A percentile compares a stretch with the other conserved stretches of the same genome.
Conservation (phyloP, 2,888 invertebrate genomes). For the Bursaphelenchus okinawaensis region DNA sequence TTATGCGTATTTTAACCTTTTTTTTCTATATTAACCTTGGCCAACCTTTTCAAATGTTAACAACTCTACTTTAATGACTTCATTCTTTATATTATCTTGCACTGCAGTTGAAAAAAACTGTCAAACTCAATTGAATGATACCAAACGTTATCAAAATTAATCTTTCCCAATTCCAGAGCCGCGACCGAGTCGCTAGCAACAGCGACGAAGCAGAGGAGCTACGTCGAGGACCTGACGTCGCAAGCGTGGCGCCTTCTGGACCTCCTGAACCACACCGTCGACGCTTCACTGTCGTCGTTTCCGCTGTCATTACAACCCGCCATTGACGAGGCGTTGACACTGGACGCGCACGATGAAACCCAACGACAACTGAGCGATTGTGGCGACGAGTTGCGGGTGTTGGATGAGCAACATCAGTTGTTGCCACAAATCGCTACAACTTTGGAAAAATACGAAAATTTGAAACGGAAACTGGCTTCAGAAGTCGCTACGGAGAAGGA, state of each 20-base stretch:
- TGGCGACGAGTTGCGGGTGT: not conserved
- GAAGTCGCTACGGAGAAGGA: not conserved
- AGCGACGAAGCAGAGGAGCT: not conserved
- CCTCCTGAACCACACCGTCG: conserved; percentile 18
- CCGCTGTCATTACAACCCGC: conserved; percentile 16
- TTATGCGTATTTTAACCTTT: too few species aligned
- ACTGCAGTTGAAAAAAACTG: too few species aligned
- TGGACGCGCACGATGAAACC: conserved; percentile 10
- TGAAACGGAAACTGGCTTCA: not conserved
- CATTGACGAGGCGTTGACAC: conserved; percentile 3
- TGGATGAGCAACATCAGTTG: conserved; percentile 1
- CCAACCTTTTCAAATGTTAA: too few species aligned
- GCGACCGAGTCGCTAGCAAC: conserved; percentile 4
- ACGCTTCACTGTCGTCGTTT: conserved; percentile 15
- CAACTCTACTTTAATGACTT: too few species aligned
- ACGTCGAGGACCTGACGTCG: conserved; percentile 10
- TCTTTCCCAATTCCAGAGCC: not conserved
- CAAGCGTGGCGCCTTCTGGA: conserved; percentile 15
- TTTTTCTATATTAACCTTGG: too few species aligned
- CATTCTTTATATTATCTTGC: too few species aligned
- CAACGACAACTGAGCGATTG: conserved; percentile 10
- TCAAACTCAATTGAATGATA: too few species aligned
- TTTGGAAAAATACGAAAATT: not conserved
- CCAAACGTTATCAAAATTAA: not conserved
- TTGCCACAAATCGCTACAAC: not conserved